Conservation (phyloP, 2,797 vertebrate genomes). For the Pempheris klunzingeri region DNA sequence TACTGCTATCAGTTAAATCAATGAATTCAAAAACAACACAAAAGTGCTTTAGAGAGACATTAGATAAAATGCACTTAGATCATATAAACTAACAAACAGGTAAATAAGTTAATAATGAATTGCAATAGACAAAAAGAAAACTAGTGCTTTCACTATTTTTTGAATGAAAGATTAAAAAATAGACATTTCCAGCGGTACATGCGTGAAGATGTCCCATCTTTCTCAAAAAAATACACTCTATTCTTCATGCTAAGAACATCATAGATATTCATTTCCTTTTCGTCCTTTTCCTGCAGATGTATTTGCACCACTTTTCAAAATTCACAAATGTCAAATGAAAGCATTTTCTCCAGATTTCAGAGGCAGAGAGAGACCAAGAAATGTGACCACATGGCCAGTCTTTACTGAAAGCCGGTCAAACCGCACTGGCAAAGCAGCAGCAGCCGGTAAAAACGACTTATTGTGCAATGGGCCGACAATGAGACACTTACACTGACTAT, state of each 20-base stretch:
- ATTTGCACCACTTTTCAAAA: too few species aligned
- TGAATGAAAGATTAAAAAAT: not conserved
- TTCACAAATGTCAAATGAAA: not conserved
- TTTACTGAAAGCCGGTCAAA: conserved; percentile 56
- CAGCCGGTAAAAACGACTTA: not conserved
- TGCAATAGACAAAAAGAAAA: not conserved
- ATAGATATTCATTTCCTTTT: too few species aligned
- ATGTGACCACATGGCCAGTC: conserved; percentile 40
- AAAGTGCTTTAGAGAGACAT: not conserved
- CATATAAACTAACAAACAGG: not conserved
- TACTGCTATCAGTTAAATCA: not conserved
- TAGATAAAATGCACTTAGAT: not conserved
- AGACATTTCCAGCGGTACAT: not conserved
- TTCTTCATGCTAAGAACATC: not conserved
- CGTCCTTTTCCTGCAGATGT: not conserved
- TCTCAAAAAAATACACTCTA: too few species aligned
- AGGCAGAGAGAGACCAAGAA: not conserved
- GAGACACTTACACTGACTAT: not conserved
- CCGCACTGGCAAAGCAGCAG: conserved; percentile 39
- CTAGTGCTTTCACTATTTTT: not conserved
- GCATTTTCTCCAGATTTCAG: conserved; percentile 1
- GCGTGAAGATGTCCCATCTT: not conserved
- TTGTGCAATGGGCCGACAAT: conserved; percentile 19
- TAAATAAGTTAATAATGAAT: not conserved
- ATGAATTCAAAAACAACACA: not conserved